These are phyloP conservation scores for Syndactyla subalaris DNA, from an alignment of 2,797 vertebrate species.

Conservation along the genomic window DNA sequence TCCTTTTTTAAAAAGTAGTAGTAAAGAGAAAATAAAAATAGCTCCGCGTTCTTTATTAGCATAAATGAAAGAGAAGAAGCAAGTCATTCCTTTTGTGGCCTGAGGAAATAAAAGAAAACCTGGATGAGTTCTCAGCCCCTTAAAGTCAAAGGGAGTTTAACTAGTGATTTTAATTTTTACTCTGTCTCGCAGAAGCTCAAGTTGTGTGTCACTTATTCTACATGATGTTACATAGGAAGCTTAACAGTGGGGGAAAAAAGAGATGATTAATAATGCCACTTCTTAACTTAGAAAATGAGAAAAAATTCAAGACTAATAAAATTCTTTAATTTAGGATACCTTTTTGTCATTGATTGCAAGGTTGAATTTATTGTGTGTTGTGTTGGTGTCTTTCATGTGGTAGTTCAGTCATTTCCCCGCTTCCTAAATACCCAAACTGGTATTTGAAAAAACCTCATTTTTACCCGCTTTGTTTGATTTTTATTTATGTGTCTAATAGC, in stretches of 20 bases:
- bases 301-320: not conserved
- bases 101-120: not conserved
- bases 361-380: not conserved
- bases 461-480: not conserved
- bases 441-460: not conserved
- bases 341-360: not conserved
- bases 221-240: not conserved
- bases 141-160: not conserved
- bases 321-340: not conserved
- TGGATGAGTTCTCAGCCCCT: not conserved
- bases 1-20: not conserved
- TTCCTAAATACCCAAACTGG: not conserved
- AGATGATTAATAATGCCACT: not conserved
- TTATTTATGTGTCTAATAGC: not conserved
- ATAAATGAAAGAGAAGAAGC: not conserved
- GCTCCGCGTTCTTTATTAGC: not conserved
- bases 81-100: not conserved
- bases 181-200: not conserved
- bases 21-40: conserved; percentile 52
- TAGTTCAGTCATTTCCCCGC: not conserved
- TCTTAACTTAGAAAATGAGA: not conserved
- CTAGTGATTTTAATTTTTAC: not conserved
- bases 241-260: not conserved
- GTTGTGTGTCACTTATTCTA: not conserved
- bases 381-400: not conserved